Base-by-base conservation (phyloP, 2,888 invertebrate genomes). In the Watsonalla cultraria region DNA sequence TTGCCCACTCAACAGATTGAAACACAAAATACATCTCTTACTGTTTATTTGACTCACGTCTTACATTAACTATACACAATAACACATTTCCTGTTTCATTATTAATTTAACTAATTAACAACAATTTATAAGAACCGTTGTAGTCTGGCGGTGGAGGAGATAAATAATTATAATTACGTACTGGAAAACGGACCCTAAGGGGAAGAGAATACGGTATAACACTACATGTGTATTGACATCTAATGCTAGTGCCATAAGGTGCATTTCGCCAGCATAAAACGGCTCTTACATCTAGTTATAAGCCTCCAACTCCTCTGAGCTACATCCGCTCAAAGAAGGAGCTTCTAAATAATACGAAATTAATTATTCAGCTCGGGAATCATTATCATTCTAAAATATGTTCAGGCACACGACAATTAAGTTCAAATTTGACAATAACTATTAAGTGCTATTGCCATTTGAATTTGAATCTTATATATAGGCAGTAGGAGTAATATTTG, bases 61-160 rank as follows among this genome's bases (percentile, higher is more conserved):
- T 35, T 24, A 46, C 46, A 46, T 11, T 24, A 46, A 46, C 46
- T 42, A 11, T 46, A 46, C 46, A 46, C 15, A 46, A n/a, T 35
- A 48, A 48, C 48, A 48, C 14, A 14, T 48, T 14, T 8, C 37
- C 9, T 47, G 37, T n/a, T 39, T 35, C 13, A 35, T 8, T 35
- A 49, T 37, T 49, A 49, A 49, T 49, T 49, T 49, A 49, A 49
- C 49, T 49, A 49, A 49, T 49, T 49, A 48, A 37, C 49, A 49
- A 39, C 35, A 35, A 49, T 48, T 37, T 15, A 37, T 39, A 15
- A 49, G 35, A 49, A 49, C 37, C 14, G 35, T 6, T 39, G 14
- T 8, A 11, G 8, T 49, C 35, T 37, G 39, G 49, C 15, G 14
- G 15, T 39, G 35, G 35, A 37, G 37, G 4, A 2, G 24, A 24